Evolutionary conservation across 2,113 vertebrate genomes (phyloP).

Genomic region (Semnornis frantzii): DNA sequence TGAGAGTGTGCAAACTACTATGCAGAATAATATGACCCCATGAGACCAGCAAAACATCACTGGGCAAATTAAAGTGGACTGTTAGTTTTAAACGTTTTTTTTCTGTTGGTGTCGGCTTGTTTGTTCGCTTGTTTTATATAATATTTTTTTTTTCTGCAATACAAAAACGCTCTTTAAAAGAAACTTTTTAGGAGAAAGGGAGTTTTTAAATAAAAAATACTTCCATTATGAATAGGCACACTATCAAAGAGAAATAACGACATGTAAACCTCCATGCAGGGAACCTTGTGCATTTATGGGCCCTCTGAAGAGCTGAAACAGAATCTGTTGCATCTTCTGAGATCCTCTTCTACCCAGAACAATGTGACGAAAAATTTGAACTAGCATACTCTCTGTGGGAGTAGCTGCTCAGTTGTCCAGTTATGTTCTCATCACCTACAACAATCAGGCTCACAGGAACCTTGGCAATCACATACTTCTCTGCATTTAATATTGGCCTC

Average conservation of each 20-base stretch:
- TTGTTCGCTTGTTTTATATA: not conserved
- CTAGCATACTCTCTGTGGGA: not conserved
- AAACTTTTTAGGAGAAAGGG: not conserved
- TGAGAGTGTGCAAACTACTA: not conserved
- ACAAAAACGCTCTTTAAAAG: not conserved
- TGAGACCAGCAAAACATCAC: not conserved
- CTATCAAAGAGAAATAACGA: not conserved
- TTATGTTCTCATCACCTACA: conserved; percentile 8
- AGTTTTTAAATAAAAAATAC: not conserved
- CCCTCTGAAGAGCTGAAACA: not conserved
- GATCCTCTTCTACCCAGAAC: not conserved
- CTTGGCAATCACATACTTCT: not conserved
- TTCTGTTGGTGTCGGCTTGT: too few relatives aligned
- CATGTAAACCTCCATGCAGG: not conserved
- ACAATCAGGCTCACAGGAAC: conserved; percentile 13
- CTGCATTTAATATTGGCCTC: not conserved
- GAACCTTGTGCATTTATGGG: not conserved
- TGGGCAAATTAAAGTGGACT: not conserved
- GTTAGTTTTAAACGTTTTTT: not conserved
- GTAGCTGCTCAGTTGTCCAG: not conserved
- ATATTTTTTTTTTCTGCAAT: not conserved
- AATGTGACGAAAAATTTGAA: not conserved
- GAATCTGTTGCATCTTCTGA: not conserved
- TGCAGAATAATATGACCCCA: not conserved
- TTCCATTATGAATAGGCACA: not conserved